Evolutionary conservation across 2,888 invertebrate species (phyloP).

Genomic region (Nomada ferruginata): DNA sequence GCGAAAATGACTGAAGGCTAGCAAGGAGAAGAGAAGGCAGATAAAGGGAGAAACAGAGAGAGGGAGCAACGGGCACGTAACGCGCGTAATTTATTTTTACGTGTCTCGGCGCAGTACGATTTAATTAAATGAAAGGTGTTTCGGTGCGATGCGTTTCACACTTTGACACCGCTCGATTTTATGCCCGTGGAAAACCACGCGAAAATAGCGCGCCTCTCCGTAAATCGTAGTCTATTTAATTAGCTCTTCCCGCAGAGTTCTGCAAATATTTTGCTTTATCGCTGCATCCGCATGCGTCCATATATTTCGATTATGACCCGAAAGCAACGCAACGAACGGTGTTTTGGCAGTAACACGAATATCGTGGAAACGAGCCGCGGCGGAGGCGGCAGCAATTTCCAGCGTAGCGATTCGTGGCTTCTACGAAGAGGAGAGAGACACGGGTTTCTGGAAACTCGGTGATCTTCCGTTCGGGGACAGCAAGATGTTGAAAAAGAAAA

Average conservation of each 20-base stretch:
- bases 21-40: not conserved
- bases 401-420: conserved; percentile 6
- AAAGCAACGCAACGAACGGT: conserved; percentile 30
- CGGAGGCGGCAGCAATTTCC: too few relatives aligned
- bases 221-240: conserved; percentile 62
- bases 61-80: not conserved
- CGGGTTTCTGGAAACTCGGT: too few relatives aligned
- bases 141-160: conserved; percentile 17
- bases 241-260: conserved; percentile 40
- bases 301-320: conserved; percentile 48
- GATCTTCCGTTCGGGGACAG: too few relatives aligned
- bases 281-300: conserved; percentile 22
- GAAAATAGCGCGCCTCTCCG: conserved; percentile 25
- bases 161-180: conserved; percentile 54
- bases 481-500: too few relatives aligned
- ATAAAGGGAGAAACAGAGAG: not conserved
- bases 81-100: conserved; percentile 48
- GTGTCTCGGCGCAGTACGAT: conserved; percentile 47
- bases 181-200: conserved; percentile 33
- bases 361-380: conserved; percentile 27
- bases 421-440: not conserved
- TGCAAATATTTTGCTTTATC: conserved; percentile 59
- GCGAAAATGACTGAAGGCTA: not conserved
- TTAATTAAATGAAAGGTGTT: conserved; percentile 57
- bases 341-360: conserved; percentile 48